A percentile compares a stretch with the other conserved stretches of the same genome.
Conservation (phyloP, 2,797 vertebrate species). For the Phrynocephalus vlangalii region DNA sequence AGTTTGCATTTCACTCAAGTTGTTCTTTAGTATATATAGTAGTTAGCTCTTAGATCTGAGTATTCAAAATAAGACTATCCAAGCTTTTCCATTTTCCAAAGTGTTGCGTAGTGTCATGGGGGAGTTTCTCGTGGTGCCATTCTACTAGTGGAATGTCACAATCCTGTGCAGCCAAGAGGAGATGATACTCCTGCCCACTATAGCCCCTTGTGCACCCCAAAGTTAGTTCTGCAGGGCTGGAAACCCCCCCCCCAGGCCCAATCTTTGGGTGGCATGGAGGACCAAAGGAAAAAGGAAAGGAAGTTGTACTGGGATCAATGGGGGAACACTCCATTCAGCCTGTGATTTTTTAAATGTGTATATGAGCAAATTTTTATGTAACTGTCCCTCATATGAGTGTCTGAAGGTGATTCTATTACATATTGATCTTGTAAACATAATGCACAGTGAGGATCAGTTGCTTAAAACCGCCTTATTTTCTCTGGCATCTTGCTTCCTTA, state of each 20-base stretch:
- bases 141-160: neutral
- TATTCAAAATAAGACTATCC: neutral
- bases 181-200: neutral
- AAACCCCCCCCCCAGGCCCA: neutral
- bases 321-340: neutral
- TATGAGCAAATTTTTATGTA: neutral
- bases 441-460: neutral
- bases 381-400: neutral
- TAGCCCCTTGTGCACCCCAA: neutral
- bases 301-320: neutral
- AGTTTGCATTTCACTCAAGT: neutral
- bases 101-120: neutral
- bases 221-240: neutral
- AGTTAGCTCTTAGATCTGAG: neutral
- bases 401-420: slow-evolving; percentile 6
- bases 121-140: neutral
- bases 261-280: neutral
- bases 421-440: neutral
- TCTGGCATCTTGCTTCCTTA: neutral
- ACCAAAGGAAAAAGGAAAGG: neutral
- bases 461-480: neutral
- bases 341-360: neutral
- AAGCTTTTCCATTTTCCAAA: neutral
- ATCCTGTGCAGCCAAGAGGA: neutral
- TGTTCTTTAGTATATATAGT: neutral